Conservation (phyloP, 2,113 vertebrate species). For the human (Homo sapiens) region GRCh38 chr3:91508001-91508500, state of each 20-base stretch:
- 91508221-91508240: neutral
- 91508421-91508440: too few relatives aligned
- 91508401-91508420: too few relatives aligned
- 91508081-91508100: neutral
- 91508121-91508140: constrained; percentile 33
- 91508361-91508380: too few relatives aligned
- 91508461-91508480: too few relatives aligned
- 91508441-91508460: too few relatives aligned
- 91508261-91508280: too few relatives aligned
- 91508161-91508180: constrained; percentile 34
- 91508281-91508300: too few relatives aligned
- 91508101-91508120: neutral
- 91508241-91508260: neutral
- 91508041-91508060: neutral
- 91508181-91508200: constrained; percentile 18
- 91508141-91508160: neutral
- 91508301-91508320: too few relatives aligned
- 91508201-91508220: neutral
- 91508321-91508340: too few relatives aligned
- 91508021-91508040: neutral
- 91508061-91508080: neutral
- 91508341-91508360: too few relatives aligned
- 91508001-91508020: neutral
- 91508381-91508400: too few relatives aligned
- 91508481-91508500: too few relatives aligned